A percentile compares a stretch with the other conserved stretches of the same genome.
Conservation (phyloP, 2,113 vertebrate species). For the Marmota flaviventris region DNA sequence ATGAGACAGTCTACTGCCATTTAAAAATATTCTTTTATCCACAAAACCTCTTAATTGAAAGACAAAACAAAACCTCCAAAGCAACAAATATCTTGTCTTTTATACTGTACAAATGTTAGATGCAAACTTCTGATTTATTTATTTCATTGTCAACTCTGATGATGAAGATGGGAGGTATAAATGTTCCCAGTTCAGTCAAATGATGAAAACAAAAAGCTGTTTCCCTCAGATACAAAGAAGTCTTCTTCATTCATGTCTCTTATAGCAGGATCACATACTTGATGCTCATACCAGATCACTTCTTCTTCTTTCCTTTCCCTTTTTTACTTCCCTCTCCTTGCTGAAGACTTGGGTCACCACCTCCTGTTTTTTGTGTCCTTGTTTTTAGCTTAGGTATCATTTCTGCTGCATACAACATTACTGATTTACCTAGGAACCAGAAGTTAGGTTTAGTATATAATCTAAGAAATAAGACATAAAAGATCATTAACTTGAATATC, state of each 20-base stretch:
- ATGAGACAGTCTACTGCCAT: conserved; percentile 37
- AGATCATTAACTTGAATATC: conserved; percentile 38
- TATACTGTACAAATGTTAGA: conserved; percentile 10
- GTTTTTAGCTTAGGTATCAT: conserved; percentile 99
- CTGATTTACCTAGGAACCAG: conserved; percentile 91
- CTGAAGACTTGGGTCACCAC: conserved; percentile 92
- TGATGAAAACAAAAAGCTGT: conserved; percentile 58
- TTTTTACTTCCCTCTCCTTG: conserved; percentile 97
- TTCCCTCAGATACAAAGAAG: conserved; percentile 39
- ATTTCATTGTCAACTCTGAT: conserved; percentile 68
- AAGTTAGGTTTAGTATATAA: conserved; percentile 47
- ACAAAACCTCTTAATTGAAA: conserved; percentile 46
- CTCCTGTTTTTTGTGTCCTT: conserved; percentile 95
- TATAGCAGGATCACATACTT: fast-evolving
- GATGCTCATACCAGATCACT: conserved; percentile 76
- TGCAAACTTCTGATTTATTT: conserved; percentile 35
- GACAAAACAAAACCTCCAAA: not conserved
- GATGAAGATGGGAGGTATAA: conserved; percentile 70
- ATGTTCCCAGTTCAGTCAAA: conserved; percentile 74
- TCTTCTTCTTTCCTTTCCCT: conserved; percentile 99
- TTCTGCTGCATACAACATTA: conserved; percentile 97
- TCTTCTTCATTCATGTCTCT: conserved; percentile 13
- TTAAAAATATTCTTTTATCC: conserved; percentile 66
- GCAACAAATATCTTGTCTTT: not conserved
- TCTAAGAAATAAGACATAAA: conserved; percentile 1